Conservation (phyloP, 2,888 invertebrate genomes). For the Drosophila infuscata region DNA sequence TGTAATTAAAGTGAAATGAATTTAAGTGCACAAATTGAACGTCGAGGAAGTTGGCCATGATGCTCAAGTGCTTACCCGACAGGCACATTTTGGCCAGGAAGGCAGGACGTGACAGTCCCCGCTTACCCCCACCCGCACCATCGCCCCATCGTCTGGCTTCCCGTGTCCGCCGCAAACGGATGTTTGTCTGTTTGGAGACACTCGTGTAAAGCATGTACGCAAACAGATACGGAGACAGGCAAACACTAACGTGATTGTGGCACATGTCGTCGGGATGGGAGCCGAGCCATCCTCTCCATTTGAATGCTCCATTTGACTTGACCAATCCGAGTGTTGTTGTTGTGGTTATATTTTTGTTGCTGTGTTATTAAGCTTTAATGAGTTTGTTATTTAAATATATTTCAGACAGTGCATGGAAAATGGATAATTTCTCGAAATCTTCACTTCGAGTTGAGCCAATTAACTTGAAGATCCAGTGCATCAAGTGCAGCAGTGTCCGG, state of each 20-base stretch:
- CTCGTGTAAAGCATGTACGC: constrained; percentile 54
- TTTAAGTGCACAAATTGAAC: constrained; percentile 80
- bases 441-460: constrained; percentile 15
- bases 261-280: constrained; percentile 16
- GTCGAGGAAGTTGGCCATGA: constrained; percentile 68
- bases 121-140: background rate
- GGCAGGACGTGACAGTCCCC: constrained; percentile 40
- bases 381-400: constrained; percentile 61
- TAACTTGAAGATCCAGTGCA: constrained; percentile 10
- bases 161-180: constrained; percentile 39
- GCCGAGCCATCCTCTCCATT: constrained; percentile 16
- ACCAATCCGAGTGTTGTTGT: constrained; percentile 66
- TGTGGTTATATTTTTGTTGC: constrained; percentile 11
- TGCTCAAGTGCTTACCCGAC: constrained; percentile 50
- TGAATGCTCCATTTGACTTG: constrained; percentile 68
- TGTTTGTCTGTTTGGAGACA: constrained; percentile 47
- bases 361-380: constrained; percentile 54
- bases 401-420: constrained; percentile 37
- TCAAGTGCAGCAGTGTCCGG: constrained; percentile 26
- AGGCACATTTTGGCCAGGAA: constrained; percentile 24
- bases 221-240: constrained; percentile 38
- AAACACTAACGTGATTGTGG: constrained; percentile 66
- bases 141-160: background rate
- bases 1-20: constrained; percentile 81
- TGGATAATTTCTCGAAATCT: background rate